A percentile compares a stretch with the other conserved stretches of the same genome.
Conservation (phyloP, 2,113 vertebrate species). For the Pelodiscus sinensis region DNA sequence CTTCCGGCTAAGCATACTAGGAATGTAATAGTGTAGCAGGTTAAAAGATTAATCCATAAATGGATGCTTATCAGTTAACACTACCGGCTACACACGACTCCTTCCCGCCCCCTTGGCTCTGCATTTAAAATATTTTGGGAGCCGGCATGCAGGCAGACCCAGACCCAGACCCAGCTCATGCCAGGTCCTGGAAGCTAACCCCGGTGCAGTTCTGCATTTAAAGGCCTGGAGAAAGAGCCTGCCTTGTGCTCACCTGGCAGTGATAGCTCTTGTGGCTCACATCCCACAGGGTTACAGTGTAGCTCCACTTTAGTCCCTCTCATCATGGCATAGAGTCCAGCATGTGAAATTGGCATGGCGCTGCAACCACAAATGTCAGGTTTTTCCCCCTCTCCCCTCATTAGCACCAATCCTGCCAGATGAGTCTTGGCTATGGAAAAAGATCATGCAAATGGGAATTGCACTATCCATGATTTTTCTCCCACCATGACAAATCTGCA, state of each 20-base stretch:
- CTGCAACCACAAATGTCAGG: background rate
- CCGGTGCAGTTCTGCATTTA: too few species aligned
- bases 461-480: background rate
- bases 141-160: too few species aligned
- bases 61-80: too few species aligned
- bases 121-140: too few species aligned
- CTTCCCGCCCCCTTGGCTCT: too few species aligned
- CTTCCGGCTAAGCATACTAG: too few species aligned
- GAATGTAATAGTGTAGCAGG: too few species aligned
- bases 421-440: background rate
- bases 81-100: too few species aligned
- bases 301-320: background rate
- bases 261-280: background rate
- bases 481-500: background rate
- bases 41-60: too few species aligned
- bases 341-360: background rate
- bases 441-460: background rate
- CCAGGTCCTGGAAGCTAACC: too few species aligned
- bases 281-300: background rate
- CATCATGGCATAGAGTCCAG: background rate
- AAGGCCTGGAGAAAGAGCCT: background rate
- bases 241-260: background rate
- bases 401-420: background rate
- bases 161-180: too few species aligned
- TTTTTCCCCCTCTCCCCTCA: too few species aligned